Percentiles rank a stretch among this genome's conserved stretches.
Conservation (phyloP, 2,797 vertebrate species). For the Phoeniculus purpureus region DNA sequence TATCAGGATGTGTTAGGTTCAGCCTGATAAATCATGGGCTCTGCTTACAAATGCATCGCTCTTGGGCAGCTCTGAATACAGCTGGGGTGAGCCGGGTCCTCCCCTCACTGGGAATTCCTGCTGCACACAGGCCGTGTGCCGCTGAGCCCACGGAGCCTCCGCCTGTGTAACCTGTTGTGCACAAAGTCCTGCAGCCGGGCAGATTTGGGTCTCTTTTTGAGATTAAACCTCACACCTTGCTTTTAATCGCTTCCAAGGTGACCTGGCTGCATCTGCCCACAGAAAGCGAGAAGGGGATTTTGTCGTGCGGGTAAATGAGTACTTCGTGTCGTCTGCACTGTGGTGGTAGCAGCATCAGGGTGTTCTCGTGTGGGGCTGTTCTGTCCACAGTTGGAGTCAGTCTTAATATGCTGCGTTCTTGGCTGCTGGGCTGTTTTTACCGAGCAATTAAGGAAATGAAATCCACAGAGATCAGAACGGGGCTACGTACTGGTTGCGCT, state of each 20-base stretch:
- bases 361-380: not conserved
- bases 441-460: not conserved
- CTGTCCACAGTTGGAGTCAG: no score
- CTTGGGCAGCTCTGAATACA: not conserved
- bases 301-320: accelerated
- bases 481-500: not conserved
- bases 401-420: no score
- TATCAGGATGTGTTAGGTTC: not conserved
- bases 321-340: not conserved
- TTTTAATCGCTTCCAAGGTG: not conserved
- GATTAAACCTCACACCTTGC: not conserved
- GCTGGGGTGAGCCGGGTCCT: not conserved
- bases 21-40: not conserved
- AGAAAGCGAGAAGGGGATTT: not conserved
- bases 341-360: accelerated
- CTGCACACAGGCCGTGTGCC: accelerated
- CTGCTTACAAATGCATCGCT: not conserved
- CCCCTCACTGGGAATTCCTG: not conserved
- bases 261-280: not conserved
- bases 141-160: not conserved
- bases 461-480: not conserved
- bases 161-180: not conserved
- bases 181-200: not conserved
- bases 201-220: not conserved
- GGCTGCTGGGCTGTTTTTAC: not conserved